Base-by-base conservation (phyloP, 1,140 invertebrate species). In the Archegozetes longisetosus region DNA sequence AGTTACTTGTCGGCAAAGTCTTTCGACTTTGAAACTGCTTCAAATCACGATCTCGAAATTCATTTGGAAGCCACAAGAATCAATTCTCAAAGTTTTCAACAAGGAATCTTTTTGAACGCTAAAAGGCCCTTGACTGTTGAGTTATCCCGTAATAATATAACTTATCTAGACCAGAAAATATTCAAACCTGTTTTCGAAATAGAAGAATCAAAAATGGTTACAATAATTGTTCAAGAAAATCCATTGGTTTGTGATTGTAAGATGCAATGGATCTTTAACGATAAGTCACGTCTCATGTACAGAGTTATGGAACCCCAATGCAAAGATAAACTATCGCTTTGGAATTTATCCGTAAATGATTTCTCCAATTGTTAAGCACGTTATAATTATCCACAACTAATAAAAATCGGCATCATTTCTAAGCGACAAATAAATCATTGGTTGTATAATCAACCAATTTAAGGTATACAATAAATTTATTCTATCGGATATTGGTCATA, bases 171-270 rank as follows among this genome's bases (percentile, higher is more conserved):
- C 6, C 6, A 40, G 17, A 40, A 17, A 9, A 17, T 40, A 40
- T 40, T 40, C 17, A 40, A 17, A 17, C 32, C 32, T 6, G 55
- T 75, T 13, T 59, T 68, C 6, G 55, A 66, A 0, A 61, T 58
- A 6, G 59, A 72, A 9, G 20, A 22, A 12, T 70, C 69, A 25
- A 58, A 63, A 40, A 65, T 71, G 4, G 53, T 64, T 20, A 65
- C 70, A 48, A 68, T 76, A 14, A 69, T 70, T 50, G 60, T 76
- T 0, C 69, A 73, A 48, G 68, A 71, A 17, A 77, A 77, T 60
- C 73, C 73, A 14, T 64, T 77, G 2, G 65, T 64, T n/a, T 77
- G 75, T 65, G 74, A 77, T 62, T 77, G 75, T 62, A 76, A 76
- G 65, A 65, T 70, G 20, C 66, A 68, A 32, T 77, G 75, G 75